Base-by-base conservation (phyloP, 2,113 vertebrate species). In the Dipodomys merriami region DNA sequence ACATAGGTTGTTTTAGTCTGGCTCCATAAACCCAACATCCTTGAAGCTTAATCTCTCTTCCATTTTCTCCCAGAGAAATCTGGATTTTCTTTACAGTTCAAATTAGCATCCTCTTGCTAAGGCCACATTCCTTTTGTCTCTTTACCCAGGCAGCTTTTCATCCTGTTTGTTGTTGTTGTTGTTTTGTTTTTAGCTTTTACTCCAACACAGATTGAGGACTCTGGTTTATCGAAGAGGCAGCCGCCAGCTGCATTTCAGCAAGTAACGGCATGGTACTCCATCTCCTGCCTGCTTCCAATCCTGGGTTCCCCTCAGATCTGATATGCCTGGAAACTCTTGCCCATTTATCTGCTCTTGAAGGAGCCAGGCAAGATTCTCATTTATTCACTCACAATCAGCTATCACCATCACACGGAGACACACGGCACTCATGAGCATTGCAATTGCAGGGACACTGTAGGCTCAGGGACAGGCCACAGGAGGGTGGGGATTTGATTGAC, bases 311-410 rank as follows among this genome's bases (percentile, higher is more conserved):
- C 81, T 60, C 83, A 5, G 23, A 94, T 94, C 96, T 83, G 81
- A 93, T 60, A 81, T 4, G 44, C 65, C 64, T 87, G 64, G 39
- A 46, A 27, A n/a, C 81, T 72, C 67, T 44, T 68, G 76, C 62
- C 46, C 57, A 57, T 92, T 95, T 84, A 30, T 96, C 87, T 95
- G 89, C 77, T 78, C 87, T 79, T 78, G 78, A 78, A 91, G 53
- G 84, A 72, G 65, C 69, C 91, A 91, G 90, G 79, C n/a, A 69
- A 67, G 90, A 87, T 60, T 49, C 93, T 95, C 65, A 72, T 94
- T 91, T 88, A 80, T 85, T 93, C 49, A 62, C 74, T 86, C 22
- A 1, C 9, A 39, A 25, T 87, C 91, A 83, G 85, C 87, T 72
- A 15, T 73, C 22, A 6, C 64, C 78, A 77, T 91, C 10, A 0